These are phyloP conservation scores for Pseudorhiza aurosa DNA, from an alignment of 30 jellyfish, hydroid and myxozoan genomes.

Conservation along the genomic window DNA sequence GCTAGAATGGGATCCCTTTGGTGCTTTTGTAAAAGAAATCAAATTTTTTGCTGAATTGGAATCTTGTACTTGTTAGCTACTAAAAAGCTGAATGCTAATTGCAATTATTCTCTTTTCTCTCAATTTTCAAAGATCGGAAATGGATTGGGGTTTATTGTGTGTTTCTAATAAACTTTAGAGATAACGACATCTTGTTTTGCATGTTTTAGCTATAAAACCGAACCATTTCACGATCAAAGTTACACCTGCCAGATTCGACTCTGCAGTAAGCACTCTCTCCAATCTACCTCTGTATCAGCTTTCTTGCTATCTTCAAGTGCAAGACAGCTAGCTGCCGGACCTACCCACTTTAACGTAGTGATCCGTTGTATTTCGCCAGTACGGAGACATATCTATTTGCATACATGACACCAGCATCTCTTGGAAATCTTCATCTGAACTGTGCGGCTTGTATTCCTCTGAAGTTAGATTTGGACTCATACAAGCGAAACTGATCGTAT, in stretches of 20 bases:
- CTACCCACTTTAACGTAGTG: too few relatives aligned
- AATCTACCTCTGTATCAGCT: too few relatives aligned
- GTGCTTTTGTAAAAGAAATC: slow-evolving; percentile 63
- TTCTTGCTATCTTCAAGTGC: too few relatives aligned
- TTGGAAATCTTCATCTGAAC: too few relatives aligned
- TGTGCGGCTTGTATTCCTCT: too few relatives aligned
- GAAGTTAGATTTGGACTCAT: too few relatives aligned
- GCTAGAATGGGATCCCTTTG: slow-evolving; percentile 55
- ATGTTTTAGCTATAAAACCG: neutral
- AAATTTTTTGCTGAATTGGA: slow-evolving; percentile 48
- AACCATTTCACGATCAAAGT: neutral
- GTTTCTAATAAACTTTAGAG: slow-evolving; percentile 32
- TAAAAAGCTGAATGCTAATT: slow-evolving; percentile 7
- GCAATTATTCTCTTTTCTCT: slow-evolving; percentile 24
- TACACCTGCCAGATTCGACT: slow-evolving; percentile 5
- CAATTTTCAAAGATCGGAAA: slow-evolving; percentile 58
- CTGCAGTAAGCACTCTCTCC: too few relatives aligned
- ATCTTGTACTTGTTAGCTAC: slow-evolving; percentile 9
- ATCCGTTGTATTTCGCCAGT: too few relatives aligned
- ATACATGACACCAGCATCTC: too few relatives aligned
- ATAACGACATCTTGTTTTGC: slow-evolving; percentile 26
- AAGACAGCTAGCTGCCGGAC: too few relatives aligned
- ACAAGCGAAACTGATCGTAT: too few relatives aligned
- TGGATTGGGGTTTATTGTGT: slow-evolving; percentile 34
- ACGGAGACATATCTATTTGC: too few relatives aligned